Conservation (phyloP, 2,113 vertebrate genomes). For the Mesembrinibis cayennensis region DNA sequence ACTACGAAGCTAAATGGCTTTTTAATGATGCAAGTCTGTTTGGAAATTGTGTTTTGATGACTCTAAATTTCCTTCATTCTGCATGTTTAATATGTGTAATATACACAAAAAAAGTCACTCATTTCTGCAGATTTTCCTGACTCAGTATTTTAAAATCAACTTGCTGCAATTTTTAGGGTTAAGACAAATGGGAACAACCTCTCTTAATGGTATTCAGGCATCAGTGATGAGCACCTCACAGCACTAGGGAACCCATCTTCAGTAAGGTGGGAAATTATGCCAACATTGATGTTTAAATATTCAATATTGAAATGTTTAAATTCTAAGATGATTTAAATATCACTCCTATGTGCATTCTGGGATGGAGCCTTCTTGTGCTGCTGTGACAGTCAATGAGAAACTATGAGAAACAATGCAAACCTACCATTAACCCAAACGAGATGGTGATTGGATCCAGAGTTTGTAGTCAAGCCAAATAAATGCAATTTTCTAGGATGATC, state of each 20-base stretch:
- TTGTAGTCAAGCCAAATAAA: background rate
- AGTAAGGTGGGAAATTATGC: background rate
- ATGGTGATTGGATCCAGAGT: background rate
- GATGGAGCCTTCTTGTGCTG: background rate
- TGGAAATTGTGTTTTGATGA: conserved; percentile 36
- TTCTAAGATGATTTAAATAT: background rate
- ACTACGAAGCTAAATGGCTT: conserved; percentile 42
- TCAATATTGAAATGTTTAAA: background rate
- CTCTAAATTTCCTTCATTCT: conserved; percentile 45
- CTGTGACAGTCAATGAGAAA: background rate
- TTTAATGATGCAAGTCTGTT: conserved; percentile 55
- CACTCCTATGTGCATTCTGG: background rate
- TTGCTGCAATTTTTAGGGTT: background rate
- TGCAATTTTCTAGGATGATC: background rate
- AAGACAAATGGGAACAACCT: background rate
- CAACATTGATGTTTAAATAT: background rate
- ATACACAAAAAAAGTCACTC: background rate
- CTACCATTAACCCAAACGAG: background rate
- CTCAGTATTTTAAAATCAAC: background rate
- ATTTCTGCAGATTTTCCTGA: background rate
- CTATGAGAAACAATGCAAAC: background rate
- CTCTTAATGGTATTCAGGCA: background rate
- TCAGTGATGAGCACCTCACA: background rate
- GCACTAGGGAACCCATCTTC: background rate
- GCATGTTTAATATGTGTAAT: background rate